A percentile compares a stretch with the other conserved stretches of the same genome.
Conservation (phyloP, 2,797 vertebrate genomes). For the Nannoperca obscura region DNA sequence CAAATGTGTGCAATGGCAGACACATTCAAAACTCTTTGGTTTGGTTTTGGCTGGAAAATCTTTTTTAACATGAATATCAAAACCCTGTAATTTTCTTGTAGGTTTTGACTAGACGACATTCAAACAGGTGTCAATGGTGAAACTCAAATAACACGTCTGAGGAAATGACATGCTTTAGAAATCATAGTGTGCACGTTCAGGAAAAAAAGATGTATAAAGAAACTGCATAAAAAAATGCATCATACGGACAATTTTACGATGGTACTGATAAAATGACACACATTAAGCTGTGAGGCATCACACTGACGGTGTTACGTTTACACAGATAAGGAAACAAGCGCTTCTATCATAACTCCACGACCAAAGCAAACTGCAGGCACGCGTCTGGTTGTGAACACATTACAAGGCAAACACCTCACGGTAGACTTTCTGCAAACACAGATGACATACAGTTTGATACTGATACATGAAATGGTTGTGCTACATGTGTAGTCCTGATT, state of each 20-base stretch:
- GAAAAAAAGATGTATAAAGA: slow-evolving; percentile 28
- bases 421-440: slow-evolving; percentile 27
- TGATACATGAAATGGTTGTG: neutral
- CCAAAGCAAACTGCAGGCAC: slow-evolving; percentile 22
- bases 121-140: slow-evolving; percentile 73
- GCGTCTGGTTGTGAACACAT: slow-evolving; percentile 23
- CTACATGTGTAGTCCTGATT: slow-evolving; percentile 14
- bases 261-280: neutral
- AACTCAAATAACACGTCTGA: slow-evolving; percentile 57
- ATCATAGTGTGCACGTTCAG: slow-evolving; percentile 38
- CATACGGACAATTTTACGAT: neutral
- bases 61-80: slow-evolving; percentile 26
- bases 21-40: slow-evolving; percentile 20
- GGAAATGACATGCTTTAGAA: slow-evolving; percentile 60
- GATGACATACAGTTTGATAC: slow-evolving; percentile 11
- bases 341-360: neutral
- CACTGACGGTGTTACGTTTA: neutral
- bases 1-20: slow-evolving; percentile 27
- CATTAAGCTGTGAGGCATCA: neutral
- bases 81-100: slow-evolving; percentile 69
- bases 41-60: slow-evolving; percentile 45
- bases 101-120: slow-evolving; percentile 54
- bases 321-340: neutral
- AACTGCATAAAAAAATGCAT: slow-evolving; percentile 1
- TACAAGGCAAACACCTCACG: slow-evolving; percentile 16